phyloP scores from a whole-genome alignment of 2,113 vertebrate genomes.

The Micronycteris hirsuta region DNA sequence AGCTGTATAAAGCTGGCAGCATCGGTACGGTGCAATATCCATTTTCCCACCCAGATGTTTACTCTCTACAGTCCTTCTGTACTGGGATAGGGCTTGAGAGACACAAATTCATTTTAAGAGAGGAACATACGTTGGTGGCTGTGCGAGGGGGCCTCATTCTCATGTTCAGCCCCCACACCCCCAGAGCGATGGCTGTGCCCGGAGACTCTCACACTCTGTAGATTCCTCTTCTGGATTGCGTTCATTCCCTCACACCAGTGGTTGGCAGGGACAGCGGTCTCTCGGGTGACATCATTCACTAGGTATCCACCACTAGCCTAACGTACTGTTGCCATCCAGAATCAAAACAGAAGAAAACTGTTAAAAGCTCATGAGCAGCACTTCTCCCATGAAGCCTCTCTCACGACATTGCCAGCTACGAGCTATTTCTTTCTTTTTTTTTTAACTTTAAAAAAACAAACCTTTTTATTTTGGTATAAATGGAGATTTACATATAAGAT shows the following conservation, averaged over 20 bases:
- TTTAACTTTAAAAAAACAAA: too few relatives aligned
- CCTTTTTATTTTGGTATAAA: too few relatives aligned
- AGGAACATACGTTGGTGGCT: not conserved
- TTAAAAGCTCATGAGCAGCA: not conserved
- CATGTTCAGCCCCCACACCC: not conserved
- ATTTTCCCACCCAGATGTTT: not conserved
- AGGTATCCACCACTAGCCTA: not conserved
- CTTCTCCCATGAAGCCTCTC: not conserved
- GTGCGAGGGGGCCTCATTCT: not conserved
- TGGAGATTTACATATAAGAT: too few relatives aligned
- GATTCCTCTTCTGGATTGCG: not conserved
- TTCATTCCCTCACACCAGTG: not conserved
- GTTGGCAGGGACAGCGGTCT: not conserved
- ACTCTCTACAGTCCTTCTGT: not conserved
- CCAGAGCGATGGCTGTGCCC: not conserved
- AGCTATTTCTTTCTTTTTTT: not conserved
- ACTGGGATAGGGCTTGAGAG: not conserved
- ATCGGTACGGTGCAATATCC: not conserved
- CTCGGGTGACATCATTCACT: not conserved
- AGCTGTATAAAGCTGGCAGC: not conserved
- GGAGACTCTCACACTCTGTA: not conserved
- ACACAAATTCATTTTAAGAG: not conserved
- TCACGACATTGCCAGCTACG: not conserved
- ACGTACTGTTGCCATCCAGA: not conserved
- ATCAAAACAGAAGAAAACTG: not conserved